These are phyloP conservation scores for Phrynocephalus versicolor DNA, from an alignment of 2,113 vertebrate genomes.

Conservation along the genomic window DNA sequence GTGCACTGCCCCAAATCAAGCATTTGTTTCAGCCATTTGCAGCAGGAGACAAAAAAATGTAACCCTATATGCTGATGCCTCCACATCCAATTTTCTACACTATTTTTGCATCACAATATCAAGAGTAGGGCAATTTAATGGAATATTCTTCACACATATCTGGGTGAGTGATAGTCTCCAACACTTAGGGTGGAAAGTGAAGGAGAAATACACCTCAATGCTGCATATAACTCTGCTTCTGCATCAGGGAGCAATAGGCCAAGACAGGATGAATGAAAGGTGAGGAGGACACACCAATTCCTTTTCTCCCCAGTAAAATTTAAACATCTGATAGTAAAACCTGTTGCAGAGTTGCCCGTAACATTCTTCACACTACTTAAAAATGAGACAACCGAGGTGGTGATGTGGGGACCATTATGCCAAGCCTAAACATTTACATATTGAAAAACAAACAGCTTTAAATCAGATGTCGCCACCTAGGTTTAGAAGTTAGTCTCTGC, in stretches of 20 bases:
- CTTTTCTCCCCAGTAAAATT: neutral
- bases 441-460: constrained; percentile 14
- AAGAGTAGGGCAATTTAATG: no score
- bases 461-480: constrained; percentile 11
- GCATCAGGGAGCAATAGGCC: neutral
- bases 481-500: constrained; percentile 27
- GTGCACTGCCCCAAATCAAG: no score
- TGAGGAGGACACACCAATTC: neutral
- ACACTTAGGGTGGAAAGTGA: neutral
- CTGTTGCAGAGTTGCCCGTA: neutral
- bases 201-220: neutral
- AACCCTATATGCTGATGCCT: neutral
- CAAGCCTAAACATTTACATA: neutral
- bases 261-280: neutral
- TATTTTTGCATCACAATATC: no score
- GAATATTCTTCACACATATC: no score
- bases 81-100: no score
- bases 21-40: neutral
- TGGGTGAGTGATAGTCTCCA: neutral
- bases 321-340: neutral
- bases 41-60: neutral
- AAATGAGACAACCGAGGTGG: neutral
- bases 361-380: neutral
- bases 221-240: neutral
- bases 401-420: no score